Evolutionary conservation across 2,797 vertebrate genomes (phyloP).

Genomic region (Netta rufina): DNA sequence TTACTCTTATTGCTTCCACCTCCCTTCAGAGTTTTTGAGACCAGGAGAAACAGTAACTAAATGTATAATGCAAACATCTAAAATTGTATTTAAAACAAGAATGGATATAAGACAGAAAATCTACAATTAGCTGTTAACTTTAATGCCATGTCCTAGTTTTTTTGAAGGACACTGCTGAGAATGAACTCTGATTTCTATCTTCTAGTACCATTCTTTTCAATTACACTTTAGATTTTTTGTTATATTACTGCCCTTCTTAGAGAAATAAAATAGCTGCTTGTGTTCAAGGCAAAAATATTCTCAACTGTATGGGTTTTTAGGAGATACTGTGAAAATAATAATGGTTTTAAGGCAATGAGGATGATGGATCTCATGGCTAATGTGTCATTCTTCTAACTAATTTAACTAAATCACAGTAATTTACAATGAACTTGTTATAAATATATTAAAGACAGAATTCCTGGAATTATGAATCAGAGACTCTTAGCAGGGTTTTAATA

Average conservation of each 20-base stretch:
- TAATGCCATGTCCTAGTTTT: neutral
- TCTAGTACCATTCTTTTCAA: neutral
- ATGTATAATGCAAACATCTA: neutral
- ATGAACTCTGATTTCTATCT: neutral
- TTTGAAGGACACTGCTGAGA: neutral
- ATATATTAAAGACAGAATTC: neutral
- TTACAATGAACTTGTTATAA: neutral
- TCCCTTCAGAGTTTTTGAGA: neutral
- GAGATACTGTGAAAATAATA: neutral
- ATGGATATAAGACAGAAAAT: neutral
- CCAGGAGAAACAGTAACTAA: neutral
- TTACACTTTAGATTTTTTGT: neutral
- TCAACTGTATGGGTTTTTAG: neutral
- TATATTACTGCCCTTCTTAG: neutral
- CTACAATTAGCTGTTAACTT: neutral
- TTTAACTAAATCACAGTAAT: neutral
- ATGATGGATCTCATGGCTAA: neutral
- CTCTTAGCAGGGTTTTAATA: neutral
- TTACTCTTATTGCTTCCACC: neutral
- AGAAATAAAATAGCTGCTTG: neutral
- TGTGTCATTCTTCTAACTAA: neutral
- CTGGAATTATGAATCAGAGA: neutral
- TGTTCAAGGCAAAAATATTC: neutral
- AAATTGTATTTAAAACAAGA: neutral
- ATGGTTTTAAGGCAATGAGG: neutral